Percentiles rank a stretch among this genome's conserved stretches.
Evolutionary conservation across 2,888 invertebrate species (phyloP).

Genomic region (Choreutis nemorana): DNA sequence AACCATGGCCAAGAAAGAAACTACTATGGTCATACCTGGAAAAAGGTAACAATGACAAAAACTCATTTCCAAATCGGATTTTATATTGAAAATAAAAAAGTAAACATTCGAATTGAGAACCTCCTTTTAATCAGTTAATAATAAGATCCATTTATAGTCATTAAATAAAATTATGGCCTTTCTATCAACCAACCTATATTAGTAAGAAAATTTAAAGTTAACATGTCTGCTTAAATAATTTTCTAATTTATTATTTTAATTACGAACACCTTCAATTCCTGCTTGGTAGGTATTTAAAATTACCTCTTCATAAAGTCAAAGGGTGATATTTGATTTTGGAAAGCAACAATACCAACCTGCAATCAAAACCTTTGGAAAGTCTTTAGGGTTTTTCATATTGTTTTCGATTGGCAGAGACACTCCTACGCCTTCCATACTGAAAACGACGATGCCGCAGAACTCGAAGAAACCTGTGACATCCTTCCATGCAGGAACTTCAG

Average conservation of each 20-base stretch:
- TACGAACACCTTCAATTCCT: no score
- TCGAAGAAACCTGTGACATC: conserved; percentile 40
- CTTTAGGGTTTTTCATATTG: conserved; percentile 43
- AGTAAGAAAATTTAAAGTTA: no score
- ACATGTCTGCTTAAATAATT: no score
- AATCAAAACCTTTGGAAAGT: conserved; percentile 34
- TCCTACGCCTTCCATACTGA: conserved; percentile 64
- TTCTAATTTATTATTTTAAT: no score
- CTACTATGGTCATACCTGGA: conserved; percentile 45
- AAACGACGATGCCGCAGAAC: conserved; percentile 68
- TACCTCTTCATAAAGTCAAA: no score
- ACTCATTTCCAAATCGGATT: neutral
- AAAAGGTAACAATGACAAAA: conserved; percentile 10
- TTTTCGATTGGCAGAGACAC: conserved; percentile 53
- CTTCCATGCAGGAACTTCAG: conserved; percentile 37
- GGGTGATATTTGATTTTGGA: no score
- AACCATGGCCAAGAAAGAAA: conserved; percentile 37
- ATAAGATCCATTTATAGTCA: no score
- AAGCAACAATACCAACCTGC: no score
- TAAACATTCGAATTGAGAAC: neutral
- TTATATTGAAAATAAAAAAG: no score
- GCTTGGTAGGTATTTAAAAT: no score
- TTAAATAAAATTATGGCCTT: no score
- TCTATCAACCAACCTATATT: no score
- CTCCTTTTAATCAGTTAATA: neutral